phyloP scores from a whole-genome alignment of 1,140 invertebrate species.

The Panagrolaimus sp. region DNA sequence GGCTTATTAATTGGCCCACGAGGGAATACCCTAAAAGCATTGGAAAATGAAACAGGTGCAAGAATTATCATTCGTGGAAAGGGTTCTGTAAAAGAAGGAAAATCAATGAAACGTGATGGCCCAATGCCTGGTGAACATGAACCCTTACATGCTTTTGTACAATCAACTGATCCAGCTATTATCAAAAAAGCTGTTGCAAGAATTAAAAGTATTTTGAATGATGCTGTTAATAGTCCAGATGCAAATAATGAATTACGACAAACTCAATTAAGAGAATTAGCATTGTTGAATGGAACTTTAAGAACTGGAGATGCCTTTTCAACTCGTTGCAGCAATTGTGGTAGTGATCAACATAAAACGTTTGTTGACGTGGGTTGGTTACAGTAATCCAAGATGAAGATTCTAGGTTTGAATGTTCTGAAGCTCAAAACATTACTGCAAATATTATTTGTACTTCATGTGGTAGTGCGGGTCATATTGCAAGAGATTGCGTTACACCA shows the following conservation, averaged over 20 bases:
- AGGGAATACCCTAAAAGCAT: constrained; percentile 90
- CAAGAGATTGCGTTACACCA: constrained; percentile 75
- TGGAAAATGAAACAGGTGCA: constrained; percentile 78
- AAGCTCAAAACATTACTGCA: constrained; percentile 94
- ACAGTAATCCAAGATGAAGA: neutral
- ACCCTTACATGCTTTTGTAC: constrained; percentile 96
- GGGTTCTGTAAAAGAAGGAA: constrained; percentile 98
- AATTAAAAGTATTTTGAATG: constrained; percentile 93
- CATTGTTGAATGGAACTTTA: constrained; percentile 91
- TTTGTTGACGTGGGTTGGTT: neutral
- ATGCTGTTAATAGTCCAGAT: constrained; percentile 96
- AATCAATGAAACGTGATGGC: constrained; percentile 92
- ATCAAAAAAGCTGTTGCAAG: constrained; percentile 98
- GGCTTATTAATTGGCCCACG: constrained; percentile 94
- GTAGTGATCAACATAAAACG: constrained; percentile 82
- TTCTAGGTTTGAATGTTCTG: constrained; percentile 77
- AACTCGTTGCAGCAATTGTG: constrained; percentile 83
- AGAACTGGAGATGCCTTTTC: constrained; percentile 79
- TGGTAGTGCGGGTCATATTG: constrained; percentile 93
- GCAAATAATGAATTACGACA: constrained; percentile 93
- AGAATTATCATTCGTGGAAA: constrained; percentile 99
- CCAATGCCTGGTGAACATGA: constrained; percentile 98
- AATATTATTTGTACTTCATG: constrained; percentile 93
- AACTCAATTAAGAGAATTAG: constrained; percentile 91
- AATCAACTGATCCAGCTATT: constrained; percentile 87